A percentile compares a stretch with the other conserved stretches of the same genome.
These are phyloP conservation scores for Eurytoma californica DNA, from an alignment of 2,888 invertebrate species.

Conservation along the genomic window DNA sequence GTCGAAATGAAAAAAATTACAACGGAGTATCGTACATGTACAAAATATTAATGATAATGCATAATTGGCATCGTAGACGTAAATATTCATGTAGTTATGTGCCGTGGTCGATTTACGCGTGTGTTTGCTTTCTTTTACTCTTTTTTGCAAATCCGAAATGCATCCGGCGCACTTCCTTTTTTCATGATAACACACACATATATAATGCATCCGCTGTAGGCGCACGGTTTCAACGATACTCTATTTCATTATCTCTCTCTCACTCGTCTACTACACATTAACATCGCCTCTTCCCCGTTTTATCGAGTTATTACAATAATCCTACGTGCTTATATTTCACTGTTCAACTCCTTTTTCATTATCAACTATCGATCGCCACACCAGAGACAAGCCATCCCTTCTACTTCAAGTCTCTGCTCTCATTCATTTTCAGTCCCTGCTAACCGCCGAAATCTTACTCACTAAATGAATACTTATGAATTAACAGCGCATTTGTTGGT, in stretches of 20 bases:
- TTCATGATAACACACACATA: conserved; percentile 30
- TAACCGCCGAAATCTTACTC: conserved; percentile 72
- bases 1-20: conserved; percentile 52
- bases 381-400: conserved; percentile 49
- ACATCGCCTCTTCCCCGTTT: conserved; percentile 36
- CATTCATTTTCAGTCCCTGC: conserved; percentile 46
- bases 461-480: conserved; percentile 72
- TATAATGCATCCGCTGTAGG: conserved; percentile 33
- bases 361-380: conserved; percentile 49
- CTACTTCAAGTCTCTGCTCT: conserved; percentile 32
- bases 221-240: conserved; percentile 45
- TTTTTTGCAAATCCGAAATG: conserved; percentile 42
- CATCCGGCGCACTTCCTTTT: conserved; percentile 54
- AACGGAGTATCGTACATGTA: conserved; percentile 45
- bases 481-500: conserved; percentile 63
- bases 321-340: conserved; percentile 44
- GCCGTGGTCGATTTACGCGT: conserved; percentile 22
- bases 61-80: conserved; percentile 48
- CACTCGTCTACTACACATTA: conserved; percentile 38
- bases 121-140: conserved; percentile 22
- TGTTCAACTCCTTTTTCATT: conserved; percentile 39
- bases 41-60: conserved; percentile 44
- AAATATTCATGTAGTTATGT: conserved; percentile 26
- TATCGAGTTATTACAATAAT: conserved; percentile 50
- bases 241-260: conserved; percentile 35